Percentiles rank a stretch among this genome's conserved stretches.
Evolutionary conservation across 2,888 invertebrate genomes (phyloP).

Genomic region (Calameuta idolon): DNA sequence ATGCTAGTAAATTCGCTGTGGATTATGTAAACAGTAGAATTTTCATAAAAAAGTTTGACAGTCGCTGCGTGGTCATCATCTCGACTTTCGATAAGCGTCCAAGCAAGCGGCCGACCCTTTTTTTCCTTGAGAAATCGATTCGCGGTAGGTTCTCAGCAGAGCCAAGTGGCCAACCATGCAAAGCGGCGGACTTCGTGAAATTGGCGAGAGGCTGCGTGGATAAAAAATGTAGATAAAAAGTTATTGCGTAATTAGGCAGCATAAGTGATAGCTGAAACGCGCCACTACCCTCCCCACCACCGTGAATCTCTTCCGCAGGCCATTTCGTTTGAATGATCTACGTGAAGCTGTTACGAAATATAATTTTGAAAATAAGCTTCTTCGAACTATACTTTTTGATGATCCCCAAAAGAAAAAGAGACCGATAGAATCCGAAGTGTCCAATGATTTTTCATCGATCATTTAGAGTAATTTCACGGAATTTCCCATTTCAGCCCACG

Average conservation of each 20-base stretch:
- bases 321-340: neutral
- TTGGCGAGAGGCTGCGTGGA: constrained; percentile 25
- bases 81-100: neutral
- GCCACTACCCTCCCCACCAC: neutral
- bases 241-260: constrained; percentile 28
- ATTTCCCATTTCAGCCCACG: constrained; percentile 5
- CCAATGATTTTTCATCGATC: neutral
- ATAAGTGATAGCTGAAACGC: constrained; percentile 13
- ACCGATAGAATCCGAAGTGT: neutral
- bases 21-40: neutral
- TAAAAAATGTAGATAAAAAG: constrained; percentile 28
- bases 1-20: neutral
- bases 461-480: neutral
- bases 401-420: neutral
- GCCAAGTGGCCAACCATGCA: constrained; percentile 25
- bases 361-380: neutral
- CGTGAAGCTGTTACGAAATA: neutral
- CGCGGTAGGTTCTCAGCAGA: constrained; percentile 1
- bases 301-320: neutral
- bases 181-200: constrained; percentile 31
- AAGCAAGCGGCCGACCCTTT: constrained; percentile 8
- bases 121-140: constrained; percentile 5
- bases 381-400: neutral
- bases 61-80: neutral
- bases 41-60: neutral